Evolutionary conservation across 2,113 vertebrate species (phyloP).

Genomic region (Pteruthius melanotis): DNA sequence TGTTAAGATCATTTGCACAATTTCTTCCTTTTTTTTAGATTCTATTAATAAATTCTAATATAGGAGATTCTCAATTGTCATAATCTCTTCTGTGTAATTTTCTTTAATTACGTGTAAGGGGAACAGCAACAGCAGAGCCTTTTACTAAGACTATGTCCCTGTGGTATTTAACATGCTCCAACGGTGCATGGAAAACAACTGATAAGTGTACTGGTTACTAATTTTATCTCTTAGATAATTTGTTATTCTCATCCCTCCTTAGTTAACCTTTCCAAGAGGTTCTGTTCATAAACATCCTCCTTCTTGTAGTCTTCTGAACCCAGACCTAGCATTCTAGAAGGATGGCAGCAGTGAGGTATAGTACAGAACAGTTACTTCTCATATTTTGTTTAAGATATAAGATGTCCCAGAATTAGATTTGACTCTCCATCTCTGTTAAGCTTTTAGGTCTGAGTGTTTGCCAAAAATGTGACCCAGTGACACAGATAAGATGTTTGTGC

Average conservation of each 20-base stretch:
- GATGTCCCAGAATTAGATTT: not conserved
- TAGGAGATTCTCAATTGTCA: not conserved
- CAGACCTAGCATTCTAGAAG: constrained; percentile 40
- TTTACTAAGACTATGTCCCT: not conserved
- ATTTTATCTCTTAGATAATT: constrained; percentile 30
- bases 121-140: not conserved
- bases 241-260: constrained; percentile 24
- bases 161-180: not conserved
- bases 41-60: not conserved
- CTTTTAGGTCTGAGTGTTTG: not conserved
- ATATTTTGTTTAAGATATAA: not conserved
- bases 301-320: constrained; percentile 27
- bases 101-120: not conserved
- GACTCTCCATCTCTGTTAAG: not conserved
- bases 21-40: not conserved
- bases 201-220: not conserved
- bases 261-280: constrained; percentile 36
- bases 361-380: constrained; percentile 15
- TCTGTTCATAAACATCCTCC: constrained; percentile 36
- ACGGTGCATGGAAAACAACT: not conserved
- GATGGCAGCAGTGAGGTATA: constrained; percentile 30
- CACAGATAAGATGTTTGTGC: not conserved
- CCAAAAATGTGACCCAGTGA: not conserved
- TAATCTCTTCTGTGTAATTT: not conserved
- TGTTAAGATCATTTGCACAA: not conserved